Base-by-base conservation (phyloP, 2,888 invertebrate species). In the Noctua janthina region DNA sequence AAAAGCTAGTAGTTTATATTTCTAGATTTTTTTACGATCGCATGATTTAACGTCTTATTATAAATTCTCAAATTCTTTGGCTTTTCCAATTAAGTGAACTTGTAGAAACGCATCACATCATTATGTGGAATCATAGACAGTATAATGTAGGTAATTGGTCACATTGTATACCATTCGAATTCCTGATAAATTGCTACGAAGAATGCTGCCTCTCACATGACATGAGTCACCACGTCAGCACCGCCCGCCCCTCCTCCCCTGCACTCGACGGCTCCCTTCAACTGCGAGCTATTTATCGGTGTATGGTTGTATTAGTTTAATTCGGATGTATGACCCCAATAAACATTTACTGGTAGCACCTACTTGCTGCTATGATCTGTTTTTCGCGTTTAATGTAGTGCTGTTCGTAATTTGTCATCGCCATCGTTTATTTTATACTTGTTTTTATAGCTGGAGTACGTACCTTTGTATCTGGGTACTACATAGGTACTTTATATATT, bases 81-180 rank as follows among this genome's bases (percentile, higher is more conserved):
- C 29, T 70, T 56, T 56, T 51, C 15, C 4, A 56, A 56, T n/a
- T 56, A 56, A 13, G 8, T 35, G 46, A 59, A 56, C 54, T 23
- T 23, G 54, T 56, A 56, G 56, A 56, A 56, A 56, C 56, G n/a
- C 23, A 56, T 23, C 23, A 29, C 23, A 6, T 74, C 17, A 29
- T 29, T 75, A 68, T 29, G 51, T 56, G 23, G 43, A 17, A 74
- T 74, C 29, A 35, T 56, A 17, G 23, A 29, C 20, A 15, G 29
- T 54, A 29, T 29, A 20, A 20, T 72, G 73, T 11, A 73, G 59
- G 62, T 62, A 62, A 51, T 74, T 71, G 39, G 51, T 75, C 29
- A 39, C 71, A 54, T 72, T 39, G 71, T 39, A n/a, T 39, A 39
- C n/a, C 74, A 20, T 74, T 73, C 54, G 15, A 56, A 56, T 76